Base-by-base conservation (phyloP, 2,797 vertebrate species). In the Epinephelus awoara region DNA sequence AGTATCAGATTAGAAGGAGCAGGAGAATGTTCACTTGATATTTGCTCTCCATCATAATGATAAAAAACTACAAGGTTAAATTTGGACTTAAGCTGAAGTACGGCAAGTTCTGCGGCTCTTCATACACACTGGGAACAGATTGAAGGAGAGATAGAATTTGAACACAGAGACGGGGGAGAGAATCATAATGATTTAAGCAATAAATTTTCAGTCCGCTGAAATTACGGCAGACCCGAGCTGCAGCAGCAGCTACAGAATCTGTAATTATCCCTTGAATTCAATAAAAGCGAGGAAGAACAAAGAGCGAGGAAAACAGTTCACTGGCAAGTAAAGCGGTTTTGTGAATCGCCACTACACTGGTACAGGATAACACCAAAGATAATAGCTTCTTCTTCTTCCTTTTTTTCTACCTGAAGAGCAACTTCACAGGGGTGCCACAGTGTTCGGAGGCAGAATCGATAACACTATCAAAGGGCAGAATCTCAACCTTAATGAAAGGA, bases 401-500 rank as follows among this genome's bases (percentile, higher is more conserved):
- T 27, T 61, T 66, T 40, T 72, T 63, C 66, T 76, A 93, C 90
- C 91, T 93, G 90, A 91, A 90, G 86, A 91, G 80, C 87, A 89
- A 79, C 90, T 92, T 91, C 90, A 92, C 87, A 89, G 90, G 88
- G 88, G 90, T 88, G 88, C 80, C 89, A 86, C 79, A 54, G 88
- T 80, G 89, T 91, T 91, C 67, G 38, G 71, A 91, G 92, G 90
- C 89, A 88, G 80, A 79, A 93, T 94, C 92, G 86, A 93, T 93
- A 91, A 89, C 69, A 69, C 90, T 91, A 94, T 93, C 93, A 92
- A 93, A 94, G 91, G 93, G 79, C 90, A 91, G 88, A 91, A 92
- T 93, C 91, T 93, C 88, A 44, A 86, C 90, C 90, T 85, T 92
- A 93, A 94, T 92, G 92, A 94, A 92, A 91, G 90, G 89, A 83